phyloP scores from a whole-genome alignment of 2,797 vertebrate genomes.

The Sciaenops ocellatus region DNA sequence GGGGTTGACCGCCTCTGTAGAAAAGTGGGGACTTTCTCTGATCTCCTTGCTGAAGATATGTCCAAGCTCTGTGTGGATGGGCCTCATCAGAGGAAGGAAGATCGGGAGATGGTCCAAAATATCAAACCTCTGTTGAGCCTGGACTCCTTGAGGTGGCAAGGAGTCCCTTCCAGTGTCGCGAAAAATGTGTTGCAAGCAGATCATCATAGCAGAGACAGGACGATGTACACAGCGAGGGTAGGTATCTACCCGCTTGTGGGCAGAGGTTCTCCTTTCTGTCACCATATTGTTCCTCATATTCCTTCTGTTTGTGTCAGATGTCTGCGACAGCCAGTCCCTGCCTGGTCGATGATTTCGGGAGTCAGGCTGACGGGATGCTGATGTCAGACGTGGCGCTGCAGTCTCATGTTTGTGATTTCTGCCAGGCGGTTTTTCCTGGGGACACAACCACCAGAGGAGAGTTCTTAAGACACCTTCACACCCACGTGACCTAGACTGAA shows the following conservation, averaged over 20 bases:
- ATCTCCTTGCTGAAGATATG: slow-evolving; percentile 64
- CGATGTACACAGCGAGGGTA: slow-evolving; percentile 33
- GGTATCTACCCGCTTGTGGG: slow-evolving; percentile 3
- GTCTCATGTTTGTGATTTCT: slow-evolving; percentile 87
- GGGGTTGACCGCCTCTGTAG: not conserved
- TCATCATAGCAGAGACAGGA: slow-evolving; percentile 15
- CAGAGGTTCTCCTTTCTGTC: not conserved
- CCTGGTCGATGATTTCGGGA: slow-evolving; percentile 53
- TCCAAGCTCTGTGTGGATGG: slow-evolving; percentile 64
- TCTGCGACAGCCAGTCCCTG: slow-evolving; percentile 67
- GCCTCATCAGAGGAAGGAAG: slow-evolving; percentile 33
- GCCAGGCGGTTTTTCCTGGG: slow-evolving; percentile 84
- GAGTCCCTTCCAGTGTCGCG: slow-evolving; percentile 24
- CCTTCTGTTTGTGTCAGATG: slow-evolving; percentile 67
- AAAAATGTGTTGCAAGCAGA: slow-evolving; percentile 36
- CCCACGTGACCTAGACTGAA: slow-evolving; percentile 77
- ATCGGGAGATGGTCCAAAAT: slow-evolving; percentile 22
- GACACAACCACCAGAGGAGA: slow-evolving; percentile 80
- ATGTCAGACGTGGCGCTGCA: slow-evolving; percentile 80
- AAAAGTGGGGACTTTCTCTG: slow-evolving; percentile 16
- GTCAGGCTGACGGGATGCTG: slow-evolving; percentile 31
- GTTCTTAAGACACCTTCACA: slow-evolving; percentile 82
- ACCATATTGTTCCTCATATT: slow-evolving; percentile 1
- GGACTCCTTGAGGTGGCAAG: slow-evolving; percentile 10
- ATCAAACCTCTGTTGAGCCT: not conserved